phyloP scores from a whole-genome alignment of 2,888 invertebrate species.

The Falcaria lacertinaria region DNA sequence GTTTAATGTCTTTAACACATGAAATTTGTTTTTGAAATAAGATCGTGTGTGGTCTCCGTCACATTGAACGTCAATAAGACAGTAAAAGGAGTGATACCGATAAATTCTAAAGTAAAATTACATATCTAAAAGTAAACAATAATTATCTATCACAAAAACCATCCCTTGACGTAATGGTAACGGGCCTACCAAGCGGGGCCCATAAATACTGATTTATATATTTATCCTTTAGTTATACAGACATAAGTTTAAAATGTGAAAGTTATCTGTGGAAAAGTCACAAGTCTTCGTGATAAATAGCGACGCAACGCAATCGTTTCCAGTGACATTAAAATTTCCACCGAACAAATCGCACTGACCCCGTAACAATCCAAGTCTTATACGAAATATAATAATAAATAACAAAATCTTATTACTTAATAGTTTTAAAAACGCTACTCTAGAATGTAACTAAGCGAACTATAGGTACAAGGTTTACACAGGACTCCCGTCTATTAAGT shows the following conservation, averaged over 20 bases:
- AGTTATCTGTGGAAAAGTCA: not conserved
- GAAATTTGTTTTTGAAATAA: no score
- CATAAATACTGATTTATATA: slow-evolving; percentile 35
- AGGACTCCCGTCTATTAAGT: no score
- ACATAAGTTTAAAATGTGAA: no score
- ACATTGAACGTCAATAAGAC: slow-evolving; percentile 6
- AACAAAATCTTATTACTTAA: slow-evolving; percentile 69
- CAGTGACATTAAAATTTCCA: slow-evolving; percentile 23
- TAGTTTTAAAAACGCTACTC: slow-evolving; percentile 49
- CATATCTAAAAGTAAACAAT: slow-evolving; percentile 54
- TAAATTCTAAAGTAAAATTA: slow-evolving; percentile 38
- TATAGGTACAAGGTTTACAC: slow-evolving; percentile 27
- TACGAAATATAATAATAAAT: slow-evolving; percentile 74
- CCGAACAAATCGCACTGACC: slow-evolving; percentile 57
- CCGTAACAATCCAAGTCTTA: slow-evolving; percentile 67
- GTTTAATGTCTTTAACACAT: no score
- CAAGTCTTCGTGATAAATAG: slow-evolving; percentile 24
- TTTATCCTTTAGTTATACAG: slow-evolving; percentile 13
- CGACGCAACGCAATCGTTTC: no score
- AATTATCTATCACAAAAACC: slow-evolving; percentile 64
- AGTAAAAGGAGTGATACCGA: slow-evolving; percentile 25
- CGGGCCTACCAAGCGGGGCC: slow-evolving; percentile 23
- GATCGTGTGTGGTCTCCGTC: not conserved
- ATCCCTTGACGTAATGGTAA: slow-evolving; percentile 35
- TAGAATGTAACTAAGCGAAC: slow-evolving; percentile 69